Conservation (phyloP, 2,113 vertebrate genomes). For the Seriola dumerili region DNA sequence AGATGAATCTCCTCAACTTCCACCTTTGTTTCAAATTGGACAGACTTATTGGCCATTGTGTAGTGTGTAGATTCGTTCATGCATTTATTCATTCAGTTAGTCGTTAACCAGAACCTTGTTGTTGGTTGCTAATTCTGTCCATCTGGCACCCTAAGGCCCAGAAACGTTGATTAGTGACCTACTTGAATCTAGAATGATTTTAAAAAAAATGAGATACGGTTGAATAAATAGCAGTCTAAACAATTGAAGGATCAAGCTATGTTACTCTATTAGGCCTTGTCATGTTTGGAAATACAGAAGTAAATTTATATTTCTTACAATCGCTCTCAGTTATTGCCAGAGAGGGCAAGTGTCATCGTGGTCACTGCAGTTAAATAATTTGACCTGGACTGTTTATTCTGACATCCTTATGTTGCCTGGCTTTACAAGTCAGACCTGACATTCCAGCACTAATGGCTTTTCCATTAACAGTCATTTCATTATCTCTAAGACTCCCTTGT, state of each 20-base stretch:
- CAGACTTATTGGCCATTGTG: not conserved
- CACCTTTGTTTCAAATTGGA: slow-evolving; percentile 34
- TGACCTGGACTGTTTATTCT: slow-evolving; percentile 29
- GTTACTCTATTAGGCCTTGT: not conserved
- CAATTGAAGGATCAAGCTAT: not conserved
- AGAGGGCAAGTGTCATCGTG: not conserved
- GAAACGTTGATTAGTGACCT: not conserved
- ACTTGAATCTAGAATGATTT: not conserved
- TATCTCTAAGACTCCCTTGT: slow-evolving; percentile 60
- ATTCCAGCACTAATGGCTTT: slow-evolving; percentile 59
- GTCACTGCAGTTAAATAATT: slow-evolving; percentile 26
- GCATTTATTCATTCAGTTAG: not conserved
- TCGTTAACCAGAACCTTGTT: not conserved
- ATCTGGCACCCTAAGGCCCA: not conserved
- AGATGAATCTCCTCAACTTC: slow-evolving; percentile 47
- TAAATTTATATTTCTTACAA: slow-evolving; percentile 1
- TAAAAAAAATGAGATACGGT: not conserved
- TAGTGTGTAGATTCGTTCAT: not conserved
- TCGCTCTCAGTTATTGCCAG: not conserved
- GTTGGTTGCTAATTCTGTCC: not conserved
- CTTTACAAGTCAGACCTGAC: slow-evolving; percentile 54
- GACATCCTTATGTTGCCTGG: slow-evolving; percentile 56
- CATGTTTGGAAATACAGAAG: slow-evolving; percentile 1
- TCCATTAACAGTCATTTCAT: slow-evolving; percentile 73
- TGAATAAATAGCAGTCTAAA: not conserved